These are phyloP conservation scores for Threskiornis aethiopicus DNA, from an alignment of 2,797 vertebrate genomes.

Conservation along the genomic window DNA sequence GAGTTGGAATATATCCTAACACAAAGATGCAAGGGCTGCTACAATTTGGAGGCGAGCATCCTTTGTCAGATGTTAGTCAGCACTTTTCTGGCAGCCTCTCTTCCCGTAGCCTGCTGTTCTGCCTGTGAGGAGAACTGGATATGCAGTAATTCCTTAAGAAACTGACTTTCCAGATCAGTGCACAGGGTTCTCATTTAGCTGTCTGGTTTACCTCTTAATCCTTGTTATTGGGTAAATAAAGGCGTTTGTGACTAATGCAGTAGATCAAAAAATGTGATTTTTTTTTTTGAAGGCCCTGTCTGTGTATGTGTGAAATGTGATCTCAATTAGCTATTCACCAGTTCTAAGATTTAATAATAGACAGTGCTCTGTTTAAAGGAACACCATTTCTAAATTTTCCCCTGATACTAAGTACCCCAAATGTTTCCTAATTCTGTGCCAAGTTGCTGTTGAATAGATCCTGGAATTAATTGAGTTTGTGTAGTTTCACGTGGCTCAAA, in stretches of 20 bases:
- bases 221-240: neutral
- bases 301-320: neutral
- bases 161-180: neutral
- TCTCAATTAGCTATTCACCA: neutral
- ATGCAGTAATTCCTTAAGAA: neutral
- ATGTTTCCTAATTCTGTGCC: neutral
- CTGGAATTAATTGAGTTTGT: neutral
- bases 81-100: neutral
- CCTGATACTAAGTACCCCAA: neutral
- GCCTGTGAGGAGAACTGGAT: neutral
- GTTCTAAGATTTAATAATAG: neutral
- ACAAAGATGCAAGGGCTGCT: neutral
- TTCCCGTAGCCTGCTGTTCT: neutral
- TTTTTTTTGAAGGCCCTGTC: neutral
- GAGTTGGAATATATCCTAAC: neutral
- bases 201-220: neutral
- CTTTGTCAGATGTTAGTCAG: neutral
- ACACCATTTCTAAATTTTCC: neutral
- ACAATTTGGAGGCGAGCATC: neutral
- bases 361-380: neutral
- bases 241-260: neutral
- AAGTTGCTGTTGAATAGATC: neutral
- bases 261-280: neutral
- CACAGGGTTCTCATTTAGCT: neutral
- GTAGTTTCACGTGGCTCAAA: neutral